A percentile compares a stretch with the other conserved stretches of the same genome.
phyloP scores from a whole-genome alignment of 2,888 invertebrate species.

The Petrophora chlorosata region DNA sequence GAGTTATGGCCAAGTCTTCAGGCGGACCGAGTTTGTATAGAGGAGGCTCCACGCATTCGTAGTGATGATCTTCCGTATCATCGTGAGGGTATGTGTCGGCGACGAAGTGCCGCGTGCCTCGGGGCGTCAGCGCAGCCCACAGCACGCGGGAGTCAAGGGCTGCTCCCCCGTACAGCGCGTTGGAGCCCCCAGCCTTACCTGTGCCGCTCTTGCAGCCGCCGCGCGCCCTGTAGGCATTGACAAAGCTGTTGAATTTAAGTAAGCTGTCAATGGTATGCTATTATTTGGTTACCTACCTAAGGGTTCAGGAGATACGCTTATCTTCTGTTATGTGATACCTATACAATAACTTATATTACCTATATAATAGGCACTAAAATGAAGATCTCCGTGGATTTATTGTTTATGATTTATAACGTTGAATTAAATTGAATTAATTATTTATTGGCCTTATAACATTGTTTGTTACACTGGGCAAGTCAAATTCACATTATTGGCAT shows the following conservation, averaged over 20 bases:
- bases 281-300: conserved; percentile 1
- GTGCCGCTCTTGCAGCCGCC: conserved; percentile 82
- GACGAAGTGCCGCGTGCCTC: conserved; percentile 91
- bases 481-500: too few species aligned
- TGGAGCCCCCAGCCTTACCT: conserved; percentile 79
- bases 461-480: too few species aligned
- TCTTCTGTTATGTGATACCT: too few species aligned
- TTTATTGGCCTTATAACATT: too few species aligned
- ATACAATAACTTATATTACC: too few species aligned
- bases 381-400: too few species aligned
- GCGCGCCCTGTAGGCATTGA: conserved; percentile 60
- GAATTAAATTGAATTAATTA: too few species aligned
- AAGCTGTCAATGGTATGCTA: conserved; percentile 18
- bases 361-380: too few species aligned
- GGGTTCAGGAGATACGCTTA: too few species aligned
- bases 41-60: conserved; percentile 87
- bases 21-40: conserved; percentile 78
- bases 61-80: conserved; percentile 86
- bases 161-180: conserved; percentile 73
- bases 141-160: conserved; percentile 87
- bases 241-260: conserved; percentile 30
- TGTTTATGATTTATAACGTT: too few species aligned
- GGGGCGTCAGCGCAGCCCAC: conserved; percentile 93
- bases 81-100: conserved; percentile 86
- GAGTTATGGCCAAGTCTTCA: conserved; percentile 85